A percentile compares a stretch with the other conserved stretches of the same genome.
Evolutionary conservation across 2,113 vertebrate genomes (phyloP).

Genomic region (Dipodomys ordii): DNA sequence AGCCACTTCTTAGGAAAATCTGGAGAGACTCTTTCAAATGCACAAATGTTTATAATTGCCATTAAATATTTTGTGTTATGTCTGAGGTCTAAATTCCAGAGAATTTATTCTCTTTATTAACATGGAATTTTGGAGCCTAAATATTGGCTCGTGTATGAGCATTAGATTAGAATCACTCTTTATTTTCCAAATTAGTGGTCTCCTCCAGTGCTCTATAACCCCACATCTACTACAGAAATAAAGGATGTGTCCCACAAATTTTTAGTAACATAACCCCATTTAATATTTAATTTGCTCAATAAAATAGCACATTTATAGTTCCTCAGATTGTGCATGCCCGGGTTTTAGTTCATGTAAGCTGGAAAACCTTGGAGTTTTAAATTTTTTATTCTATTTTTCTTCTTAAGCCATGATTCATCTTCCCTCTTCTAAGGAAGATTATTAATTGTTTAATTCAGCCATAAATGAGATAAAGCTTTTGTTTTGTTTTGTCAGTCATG

Average conservation of each 20-base stretch:
- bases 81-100: background rate
- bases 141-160: background rate
- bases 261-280: no score
- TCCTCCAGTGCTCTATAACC: background rate
- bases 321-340: accelerated
- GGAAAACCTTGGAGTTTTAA: background rate
- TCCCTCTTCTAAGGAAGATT: background rate
- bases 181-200: background rate
- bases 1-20: background rate
- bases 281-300: no score
- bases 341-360: background rate
- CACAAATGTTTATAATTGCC: background rate
- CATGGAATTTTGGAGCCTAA: background rate
- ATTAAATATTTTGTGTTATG: background rate
- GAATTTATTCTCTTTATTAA: background rate
- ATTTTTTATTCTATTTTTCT: background rate
- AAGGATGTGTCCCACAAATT: background rate
- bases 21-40: background rate
- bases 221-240: background rate
- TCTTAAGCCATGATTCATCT: background rate
- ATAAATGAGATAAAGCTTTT: background rate
- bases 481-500: no score
- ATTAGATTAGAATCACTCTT: background rate
- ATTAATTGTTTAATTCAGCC: background rate
- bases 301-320: background rate